phyloP scores from a whole-genome alignment of 2,888 invertebrate species.

The Molorchus minor region DNA sequence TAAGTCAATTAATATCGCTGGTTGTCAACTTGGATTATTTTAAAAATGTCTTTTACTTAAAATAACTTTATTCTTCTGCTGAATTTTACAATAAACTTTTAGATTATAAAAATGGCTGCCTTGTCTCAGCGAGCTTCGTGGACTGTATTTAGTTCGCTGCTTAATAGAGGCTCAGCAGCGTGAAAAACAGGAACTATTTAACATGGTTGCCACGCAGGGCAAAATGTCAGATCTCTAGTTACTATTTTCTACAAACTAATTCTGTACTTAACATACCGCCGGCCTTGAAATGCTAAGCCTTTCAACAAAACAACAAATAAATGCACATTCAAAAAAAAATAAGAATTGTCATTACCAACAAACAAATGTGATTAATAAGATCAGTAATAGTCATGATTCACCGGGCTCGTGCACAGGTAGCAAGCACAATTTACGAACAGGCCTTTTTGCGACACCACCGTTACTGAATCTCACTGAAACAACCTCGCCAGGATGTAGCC shows the following conservation, averaged over 20 bases:
- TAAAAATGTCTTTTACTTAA: no score
- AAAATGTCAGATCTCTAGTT: not conserved
- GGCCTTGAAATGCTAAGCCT: not conserved
- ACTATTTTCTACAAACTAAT: not conserved
- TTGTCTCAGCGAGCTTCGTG: no score
- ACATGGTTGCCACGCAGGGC: not conserved
- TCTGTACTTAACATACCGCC: not conserved
- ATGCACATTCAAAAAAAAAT: not conserved
- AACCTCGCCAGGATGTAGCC: conserved; percentile 19
- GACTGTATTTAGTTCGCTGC: no score
- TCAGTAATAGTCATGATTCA: not conserved
- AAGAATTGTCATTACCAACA: not conserved
- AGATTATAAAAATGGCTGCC: no score
- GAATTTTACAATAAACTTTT: no score
- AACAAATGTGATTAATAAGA: not conserved
- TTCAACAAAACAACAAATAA: not conserved
- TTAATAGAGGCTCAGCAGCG: no score
- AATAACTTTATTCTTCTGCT: no score
- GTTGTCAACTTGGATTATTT: no score
- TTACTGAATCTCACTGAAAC: conserved; percentile 19
- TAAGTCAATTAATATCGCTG: no score
- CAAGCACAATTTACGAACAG: conserved; percentile 21
- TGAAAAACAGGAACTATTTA: not conserved
- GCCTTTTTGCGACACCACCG: conserved; percentile 14
- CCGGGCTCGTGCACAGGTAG: not conserved